Evolutionary conservation across 2,113 vertebrate genomes (phyloP).

Genomic region (Leucosticte australis): DNA sequence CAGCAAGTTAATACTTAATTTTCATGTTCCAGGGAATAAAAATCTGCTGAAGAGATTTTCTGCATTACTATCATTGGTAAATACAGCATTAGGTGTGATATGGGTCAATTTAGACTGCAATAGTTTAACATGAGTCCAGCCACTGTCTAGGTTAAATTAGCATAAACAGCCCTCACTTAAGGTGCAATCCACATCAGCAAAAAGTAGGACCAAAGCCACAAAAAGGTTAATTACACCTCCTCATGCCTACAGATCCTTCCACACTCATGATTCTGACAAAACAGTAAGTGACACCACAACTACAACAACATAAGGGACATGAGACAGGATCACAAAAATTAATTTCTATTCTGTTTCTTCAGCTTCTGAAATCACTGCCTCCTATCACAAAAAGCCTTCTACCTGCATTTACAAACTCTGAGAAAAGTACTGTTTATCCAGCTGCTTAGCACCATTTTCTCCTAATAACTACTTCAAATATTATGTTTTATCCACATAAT

Average conservation of each 20-base stretch:
- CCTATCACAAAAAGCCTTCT: background rate
- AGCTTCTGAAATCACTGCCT: background rate
- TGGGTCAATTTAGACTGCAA: background rate
- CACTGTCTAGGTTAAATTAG: background rate
- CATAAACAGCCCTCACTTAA: background rate
- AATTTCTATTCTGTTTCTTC: background rate
- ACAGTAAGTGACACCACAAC: background rate
- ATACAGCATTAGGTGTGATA: background rate
- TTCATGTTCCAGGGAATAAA: background rate
- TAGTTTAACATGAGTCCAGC: background rate
- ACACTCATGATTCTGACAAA: background rate
- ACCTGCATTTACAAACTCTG: background rate
- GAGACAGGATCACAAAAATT: background rate
- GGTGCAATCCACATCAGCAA: background rate
- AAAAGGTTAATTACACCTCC: background rate
- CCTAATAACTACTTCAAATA: background rate
- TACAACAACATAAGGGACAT: background rate
- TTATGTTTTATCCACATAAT: background rate
- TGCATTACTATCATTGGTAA: background rate
- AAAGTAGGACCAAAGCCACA: background rate
- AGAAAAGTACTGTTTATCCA: background rate
- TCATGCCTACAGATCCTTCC: background rate
- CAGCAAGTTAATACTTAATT: background rate
- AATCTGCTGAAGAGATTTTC: accelerated
- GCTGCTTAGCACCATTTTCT: background rate